Evolutionary conservation across 35 echinoderm and acorn worm genomes (phyloP).

Genomic region (Acanthaster planci): DNA sequence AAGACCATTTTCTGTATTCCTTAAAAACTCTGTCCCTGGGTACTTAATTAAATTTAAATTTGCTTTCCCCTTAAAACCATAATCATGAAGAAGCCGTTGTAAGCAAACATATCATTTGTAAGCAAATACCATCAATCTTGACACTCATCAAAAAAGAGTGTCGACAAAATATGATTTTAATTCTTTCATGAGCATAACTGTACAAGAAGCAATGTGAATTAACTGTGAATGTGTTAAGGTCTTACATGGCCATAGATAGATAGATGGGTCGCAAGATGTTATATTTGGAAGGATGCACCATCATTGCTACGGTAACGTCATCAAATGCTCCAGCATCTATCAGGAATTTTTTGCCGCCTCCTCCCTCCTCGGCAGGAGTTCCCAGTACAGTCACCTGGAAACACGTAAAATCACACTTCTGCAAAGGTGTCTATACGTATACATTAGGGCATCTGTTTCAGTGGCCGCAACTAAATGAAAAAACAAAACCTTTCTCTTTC

Average conservation of each 20-base stretch:
- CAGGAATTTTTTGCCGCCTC: constrained; percentile 63
- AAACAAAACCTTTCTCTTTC: no score
- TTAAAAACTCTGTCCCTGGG: no score
- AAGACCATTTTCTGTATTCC: no score
- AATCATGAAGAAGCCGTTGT: no score
- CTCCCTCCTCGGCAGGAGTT: constrained; percentile 84
- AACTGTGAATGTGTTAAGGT: not conserved
- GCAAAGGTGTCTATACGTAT: no score
- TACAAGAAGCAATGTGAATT: not conserved
- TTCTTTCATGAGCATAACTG: not conserved
- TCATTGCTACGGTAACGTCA: constrained; percentile 67
- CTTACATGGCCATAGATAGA: constrained; percentile 40
- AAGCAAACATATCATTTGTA: no score
- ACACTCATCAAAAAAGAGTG: not conserved
- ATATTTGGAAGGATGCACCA: constrained; percentile 66
- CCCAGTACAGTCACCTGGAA: constrained; percentile 73
- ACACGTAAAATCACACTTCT: no score
- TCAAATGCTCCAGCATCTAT: constrained; percentile 66
- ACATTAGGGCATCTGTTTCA: no score
- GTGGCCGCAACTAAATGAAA: no score
- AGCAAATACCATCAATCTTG: not conserved
- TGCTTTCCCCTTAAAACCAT: no score
- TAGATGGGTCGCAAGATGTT: constrained; percentile 23
- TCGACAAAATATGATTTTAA: not conserved
- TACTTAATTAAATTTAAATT: no score